Evolutionary conservation across 2,113 vertebrate genomes (phyloP).

Genomic region (Machaerirhynchus nigripectus): DNA sequence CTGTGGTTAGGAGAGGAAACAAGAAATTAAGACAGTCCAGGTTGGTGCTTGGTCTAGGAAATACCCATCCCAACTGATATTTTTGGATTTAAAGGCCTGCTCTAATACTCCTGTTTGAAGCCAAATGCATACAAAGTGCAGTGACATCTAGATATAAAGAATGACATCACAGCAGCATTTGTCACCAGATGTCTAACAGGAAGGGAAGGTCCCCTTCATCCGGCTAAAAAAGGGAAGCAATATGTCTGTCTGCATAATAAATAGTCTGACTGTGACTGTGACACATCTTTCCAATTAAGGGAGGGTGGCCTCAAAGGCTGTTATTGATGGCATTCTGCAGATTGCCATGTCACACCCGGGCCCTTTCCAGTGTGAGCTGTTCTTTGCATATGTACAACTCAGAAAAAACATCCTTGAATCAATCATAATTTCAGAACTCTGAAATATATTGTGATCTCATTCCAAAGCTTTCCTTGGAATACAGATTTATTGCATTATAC

Average conservation of each 20-base stretch:
- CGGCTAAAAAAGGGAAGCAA: not conserved
- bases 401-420: not conserved
- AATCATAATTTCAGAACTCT: slow-evolving; percentile 1
- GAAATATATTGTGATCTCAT: not conserved
- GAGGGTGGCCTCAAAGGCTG: not conserved
- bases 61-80: not conserved
- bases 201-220: not conserved
- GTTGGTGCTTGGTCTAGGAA: not conserved
- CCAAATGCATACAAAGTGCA: not conserved
- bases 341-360: not conserved
- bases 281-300: not conserved
- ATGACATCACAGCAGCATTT: not conserved
- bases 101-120: not conserved
- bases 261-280: not conserved
- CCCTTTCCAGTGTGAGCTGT: not conserved
- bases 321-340: not conserved
- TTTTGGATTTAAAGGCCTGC: not conserved
- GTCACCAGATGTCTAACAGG: not conserved
- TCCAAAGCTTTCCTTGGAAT: not conserved
- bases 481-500: slow-evolving; percentile 27
- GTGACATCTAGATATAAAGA: not conserved
- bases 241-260: not conserved
- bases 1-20: not conserved
- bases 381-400: not conserved
- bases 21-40: not conserved